Evolutionary conservation across 2,888 invertebrate species (phyloP).

Genomic region (Neelides folsomi): DNA sequence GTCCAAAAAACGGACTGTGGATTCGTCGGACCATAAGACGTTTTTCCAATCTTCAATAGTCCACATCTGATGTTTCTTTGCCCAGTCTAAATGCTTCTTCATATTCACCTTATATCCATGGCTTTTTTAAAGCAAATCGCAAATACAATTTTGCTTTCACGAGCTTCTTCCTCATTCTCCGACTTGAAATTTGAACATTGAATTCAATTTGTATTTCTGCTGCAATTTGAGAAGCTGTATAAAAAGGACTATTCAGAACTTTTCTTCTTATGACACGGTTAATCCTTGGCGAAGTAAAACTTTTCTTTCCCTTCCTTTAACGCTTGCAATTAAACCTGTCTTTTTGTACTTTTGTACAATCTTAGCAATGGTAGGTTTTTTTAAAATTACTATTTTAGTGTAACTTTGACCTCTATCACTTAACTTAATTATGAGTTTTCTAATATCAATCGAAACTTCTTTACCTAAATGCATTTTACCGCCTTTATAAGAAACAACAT

Average conservation of each 20-base stretch:
- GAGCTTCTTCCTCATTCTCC: not conserved
- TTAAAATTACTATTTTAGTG: not conserved
- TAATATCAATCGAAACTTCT: no score
- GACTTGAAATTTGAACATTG: not conserved
- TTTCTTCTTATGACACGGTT: not conserved
- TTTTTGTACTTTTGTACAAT: not conserved
- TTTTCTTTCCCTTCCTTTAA: no score
- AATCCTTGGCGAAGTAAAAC: no score
- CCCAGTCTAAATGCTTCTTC: not conserved
- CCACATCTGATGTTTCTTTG: not conserved
- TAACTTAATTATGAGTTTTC: no score
- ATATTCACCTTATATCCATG: not conserved
- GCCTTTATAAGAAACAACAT: no score
- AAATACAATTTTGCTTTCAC: not conserved
- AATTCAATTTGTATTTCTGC: not conserved
- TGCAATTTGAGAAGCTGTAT: not conserved
- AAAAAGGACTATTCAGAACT: not conserved
- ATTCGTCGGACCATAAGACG: constrained; percentile 10
- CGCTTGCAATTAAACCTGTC: no score
- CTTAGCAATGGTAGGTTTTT: not conserved
- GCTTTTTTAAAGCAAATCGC: not conserved
- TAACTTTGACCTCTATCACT: no score
- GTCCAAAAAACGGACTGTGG: constrained; percentile 9
- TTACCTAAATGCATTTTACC: no score
- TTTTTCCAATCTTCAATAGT: not conserved